phyloP scores from a whole-genome alignment of 1,140 invertebrate species.

The Chlorops oryzae region DNA sequence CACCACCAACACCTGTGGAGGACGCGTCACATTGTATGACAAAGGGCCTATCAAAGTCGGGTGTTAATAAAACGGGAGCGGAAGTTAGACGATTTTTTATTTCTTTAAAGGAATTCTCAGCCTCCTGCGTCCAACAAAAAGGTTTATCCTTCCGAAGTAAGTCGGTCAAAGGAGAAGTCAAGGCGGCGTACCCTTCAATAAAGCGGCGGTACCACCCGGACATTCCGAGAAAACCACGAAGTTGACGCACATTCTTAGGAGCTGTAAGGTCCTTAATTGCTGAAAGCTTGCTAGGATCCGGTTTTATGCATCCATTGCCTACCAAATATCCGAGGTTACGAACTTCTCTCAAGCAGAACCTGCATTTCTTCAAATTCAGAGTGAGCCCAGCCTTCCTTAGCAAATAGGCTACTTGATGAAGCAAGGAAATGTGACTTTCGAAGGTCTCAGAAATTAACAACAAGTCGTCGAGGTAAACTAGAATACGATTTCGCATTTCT shows the following conservation, averaged over 20 bases:
- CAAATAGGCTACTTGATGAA: neutral
- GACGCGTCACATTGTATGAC: constrained; percentile 40
- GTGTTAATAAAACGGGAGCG: constrained; percentile 32
- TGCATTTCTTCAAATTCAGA: neutral
- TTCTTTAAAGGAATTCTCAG: neutral
- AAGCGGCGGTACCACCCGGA: constrained; percentile 47
- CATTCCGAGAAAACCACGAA: constrained; percentile 47
- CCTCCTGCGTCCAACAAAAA: neutral
- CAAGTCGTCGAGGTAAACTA: neutral
- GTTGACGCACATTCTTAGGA: constrained; percentile 24
- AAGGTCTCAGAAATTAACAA: neutral
- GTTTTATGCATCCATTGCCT: too few species aligned
- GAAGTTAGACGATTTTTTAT: constrained; percentile 24
- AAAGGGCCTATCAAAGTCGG: constrained; percentile 37
- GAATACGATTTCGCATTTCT: neutral
- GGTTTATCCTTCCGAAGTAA: neutral
- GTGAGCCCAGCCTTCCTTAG: neutral
- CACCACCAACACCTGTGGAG: constrained; percentile 30
- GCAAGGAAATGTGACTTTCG: neutral
- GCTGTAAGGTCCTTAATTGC: too few species aligned
- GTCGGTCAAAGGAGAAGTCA: constrained; percentile 28
- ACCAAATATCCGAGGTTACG: neutral
- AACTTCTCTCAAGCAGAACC: neutral
- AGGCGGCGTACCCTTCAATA: constrained; percentile 45
- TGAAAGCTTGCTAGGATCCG: constrained; percentile 6